These are phyloP conservation scores for Phylloscopus collybita DNA, from an alignment of 2,797 vertebrate species.

Conservation along the genomic window DNA sequence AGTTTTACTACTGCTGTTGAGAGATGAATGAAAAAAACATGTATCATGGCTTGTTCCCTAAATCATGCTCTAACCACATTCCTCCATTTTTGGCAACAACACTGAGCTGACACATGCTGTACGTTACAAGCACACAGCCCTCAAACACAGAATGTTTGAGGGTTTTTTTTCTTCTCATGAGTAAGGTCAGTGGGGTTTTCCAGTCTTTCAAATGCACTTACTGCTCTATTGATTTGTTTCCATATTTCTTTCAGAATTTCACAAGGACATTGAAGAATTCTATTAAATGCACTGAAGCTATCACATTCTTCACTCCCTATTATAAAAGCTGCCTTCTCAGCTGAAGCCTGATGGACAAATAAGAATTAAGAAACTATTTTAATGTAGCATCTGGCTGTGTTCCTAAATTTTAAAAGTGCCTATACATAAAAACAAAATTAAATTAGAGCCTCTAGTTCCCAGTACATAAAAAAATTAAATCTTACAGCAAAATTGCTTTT, in stretches of 20 bases:
- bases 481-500: slow-evolving; percentile 18
- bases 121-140: not conserved
- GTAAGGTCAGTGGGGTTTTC: not conserved
- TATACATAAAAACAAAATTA: slow-evolving; percentile 58
- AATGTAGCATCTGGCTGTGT: slow-evolving; percentile 52
- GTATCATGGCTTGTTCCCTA: not conserved
- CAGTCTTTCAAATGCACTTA: slow-evolving; percentile 11
- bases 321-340: slow-evolving; percentile 65
- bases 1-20: not conserved
- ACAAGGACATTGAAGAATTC: slow-evolving; percentile 45
- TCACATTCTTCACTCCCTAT: slow-evolving; percentile 23
- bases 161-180: not conserved
- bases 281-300: slow-evolving; percentile 36
- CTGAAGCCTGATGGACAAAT: slow-evolving; percentile 53
- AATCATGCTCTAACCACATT: not conserved
- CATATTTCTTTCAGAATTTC: slow-evolving; percentile 48
- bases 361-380: slow-evolving; percentile 66
- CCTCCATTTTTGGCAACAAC: not conserved
- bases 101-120: not conserved
- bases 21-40: not conserved
- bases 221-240: slow-evolving; percentile 22
- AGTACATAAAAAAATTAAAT: slow-evolving; percentile 53
- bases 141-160: not conserved
- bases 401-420: slow-evolving; percentile 54
- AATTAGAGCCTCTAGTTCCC: slow-evolving; percentile 38